Percentiles rank a stretch among this genome's conserved stretches.
Conservation (phyloP, 2,113 vertebrate species). For the Melanostigma gelatinosum region DNA sequence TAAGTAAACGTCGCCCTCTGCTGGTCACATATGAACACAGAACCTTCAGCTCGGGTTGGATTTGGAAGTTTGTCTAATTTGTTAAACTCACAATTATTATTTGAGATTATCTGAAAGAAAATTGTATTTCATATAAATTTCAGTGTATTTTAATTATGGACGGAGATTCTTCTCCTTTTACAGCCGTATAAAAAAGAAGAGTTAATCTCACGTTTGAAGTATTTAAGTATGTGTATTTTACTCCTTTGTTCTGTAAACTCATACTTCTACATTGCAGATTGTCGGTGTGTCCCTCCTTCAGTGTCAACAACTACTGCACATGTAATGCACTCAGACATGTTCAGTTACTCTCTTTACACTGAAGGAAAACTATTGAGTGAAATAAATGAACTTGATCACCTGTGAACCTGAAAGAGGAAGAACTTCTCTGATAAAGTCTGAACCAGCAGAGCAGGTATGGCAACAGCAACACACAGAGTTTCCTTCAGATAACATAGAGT, state of each 20-base stretch:
- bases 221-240: background rate
- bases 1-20: constrained; percentile 51
- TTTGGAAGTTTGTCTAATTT: background rate
- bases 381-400: background rate
- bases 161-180: background rate
- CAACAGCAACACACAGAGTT: background rate
- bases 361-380: background rate
- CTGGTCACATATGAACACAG: constrained; percentile 43
- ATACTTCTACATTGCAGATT: background rate
- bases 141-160: background rate
- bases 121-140: background rate
- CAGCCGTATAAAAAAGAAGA: background rate
- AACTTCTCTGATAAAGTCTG: background rate
- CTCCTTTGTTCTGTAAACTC: background rate
- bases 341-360: background rate
- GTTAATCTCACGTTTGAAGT: background rate
- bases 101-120: background rate
- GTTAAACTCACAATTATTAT: background rate
- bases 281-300: background rate
- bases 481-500: constrained; percentile 10
- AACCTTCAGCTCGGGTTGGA: background rate
- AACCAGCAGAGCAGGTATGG: background rate
- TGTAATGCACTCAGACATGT: background rate
- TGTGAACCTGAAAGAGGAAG: background rate
- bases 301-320: background rate